These are phyloP conservation scores for Danaus melanippus DNA, from an alignment of 1,140 invertebrate genomes.

Conservation along the genomic window DNA sequence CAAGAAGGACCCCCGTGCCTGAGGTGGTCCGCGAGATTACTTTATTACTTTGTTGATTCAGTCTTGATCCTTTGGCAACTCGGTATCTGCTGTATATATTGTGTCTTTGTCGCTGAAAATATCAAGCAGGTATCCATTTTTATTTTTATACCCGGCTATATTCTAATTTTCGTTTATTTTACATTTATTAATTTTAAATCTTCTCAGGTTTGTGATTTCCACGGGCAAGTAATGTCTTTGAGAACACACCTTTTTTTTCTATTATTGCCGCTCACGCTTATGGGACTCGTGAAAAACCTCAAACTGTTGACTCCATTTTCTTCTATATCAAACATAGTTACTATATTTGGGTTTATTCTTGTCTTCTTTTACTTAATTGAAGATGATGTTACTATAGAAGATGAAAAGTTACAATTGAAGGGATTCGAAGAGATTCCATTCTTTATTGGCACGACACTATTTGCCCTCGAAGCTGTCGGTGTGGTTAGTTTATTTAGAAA, in stretches of 20 bases:
- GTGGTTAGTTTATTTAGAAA: conserved; percentile 71
- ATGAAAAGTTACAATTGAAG: conserved; percentile 56
- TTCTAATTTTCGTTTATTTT: conserved; percentile 21
- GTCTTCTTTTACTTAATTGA: conserved; percentile 80
- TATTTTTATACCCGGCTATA: neutral
- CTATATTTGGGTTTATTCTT: conserved; percentile 77
- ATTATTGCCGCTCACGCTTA: conserved; percentile 78
- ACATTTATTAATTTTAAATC: conserved; percentile 1
- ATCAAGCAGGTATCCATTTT: conserved; percentile 74
- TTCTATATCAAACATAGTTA: conserved; percentile 79
- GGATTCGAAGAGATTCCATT: conserved; percentile 70
- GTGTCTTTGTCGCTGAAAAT: conserved; percentile 86
- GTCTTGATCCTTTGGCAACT: conserved; percentile 87
- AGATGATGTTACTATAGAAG: conserved; percentile 68
- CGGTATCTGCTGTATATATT: conserved; percentile 90
- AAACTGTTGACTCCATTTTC: conserved; percentile 83
- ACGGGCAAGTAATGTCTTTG: conserved; percentile 39
- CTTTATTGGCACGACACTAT: conserved; percentile 85
- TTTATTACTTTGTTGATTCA: conserved; percentile 73
- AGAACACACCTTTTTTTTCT: conserved; percentile 77
- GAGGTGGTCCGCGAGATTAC: conserved; percentile 49
- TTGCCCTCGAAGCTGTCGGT: conserved; percentile 87
- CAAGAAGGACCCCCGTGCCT: conserved; percentile 73
- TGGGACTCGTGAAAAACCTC: conserved; percentile 82
- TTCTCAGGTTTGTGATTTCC: conserved; percentile 40